A percentile compares a stretch with the other conserved stretches of the same genome.
Conservation (phyloP, 2,797 vertebrate species). For the Sphaeramia orbicularis region DNA sequence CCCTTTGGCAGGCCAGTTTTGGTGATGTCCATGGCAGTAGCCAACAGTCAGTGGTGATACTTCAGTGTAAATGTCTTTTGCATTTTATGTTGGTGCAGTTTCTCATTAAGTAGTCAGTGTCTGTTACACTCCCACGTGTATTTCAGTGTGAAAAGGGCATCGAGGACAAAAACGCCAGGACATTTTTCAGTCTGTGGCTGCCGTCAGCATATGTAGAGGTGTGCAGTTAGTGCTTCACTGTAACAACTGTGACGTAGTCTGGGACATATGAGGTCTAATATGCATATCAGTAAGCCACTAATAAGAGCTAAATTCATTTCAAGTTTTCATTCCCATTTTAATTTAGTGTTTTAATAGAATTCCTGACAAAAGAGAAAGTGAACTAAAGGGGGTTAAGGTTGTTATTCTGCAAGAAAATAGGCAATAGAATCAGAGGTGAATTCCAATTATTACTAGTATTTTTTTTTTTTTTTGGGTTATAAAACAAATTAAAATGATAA, state of each 20-base stretch:
- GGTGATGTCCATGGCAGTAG: too few relatives aligned
- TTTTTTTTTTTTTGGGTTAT: too few relatives aligned
- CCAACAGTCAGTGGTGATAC: background rate
- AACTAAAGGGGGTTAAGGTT: background rate
- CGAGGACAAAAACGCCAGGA: constrained; percentile 34
- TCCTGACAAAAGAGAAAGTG: background rate
- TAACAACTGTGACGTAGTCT: background rate
- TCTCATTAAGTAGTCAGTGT: constrained; percentile 32
- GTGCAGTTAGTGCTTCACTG: background rate
- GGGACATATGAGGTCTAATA: background rate
- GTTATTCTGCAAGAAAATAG: background rate
- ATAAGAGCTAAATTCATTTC: background rate
- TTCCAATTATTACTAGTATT: too few relatives aligned
- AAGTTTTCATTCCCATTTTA: background rate
- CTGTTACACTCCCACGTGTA: constrained; percentile 37
- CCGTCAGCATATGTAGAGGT: background rate
- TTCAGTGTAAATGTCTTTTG: background rate
- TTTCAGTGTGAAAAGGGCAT: constrained; percentile 51
- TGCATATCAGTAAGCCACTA: background rate
- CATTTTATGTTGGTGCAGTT: constrained; percentile 13
- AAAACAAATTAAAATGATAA: too few relatives aligned
- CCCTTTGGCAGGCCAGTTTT: too few relatives aligned
- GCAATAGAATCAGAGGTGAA: background rate
- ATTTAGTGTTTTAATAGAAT: background rate
- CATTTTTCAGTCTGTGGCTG: constrained; percentile 2